Percentiles rank a stretch among this genome's conserved stretches.
phyloP scores from a whole-genome alignment of 2,797 vertebrate genomes.

The Sebastes matsubarae region DNA sequence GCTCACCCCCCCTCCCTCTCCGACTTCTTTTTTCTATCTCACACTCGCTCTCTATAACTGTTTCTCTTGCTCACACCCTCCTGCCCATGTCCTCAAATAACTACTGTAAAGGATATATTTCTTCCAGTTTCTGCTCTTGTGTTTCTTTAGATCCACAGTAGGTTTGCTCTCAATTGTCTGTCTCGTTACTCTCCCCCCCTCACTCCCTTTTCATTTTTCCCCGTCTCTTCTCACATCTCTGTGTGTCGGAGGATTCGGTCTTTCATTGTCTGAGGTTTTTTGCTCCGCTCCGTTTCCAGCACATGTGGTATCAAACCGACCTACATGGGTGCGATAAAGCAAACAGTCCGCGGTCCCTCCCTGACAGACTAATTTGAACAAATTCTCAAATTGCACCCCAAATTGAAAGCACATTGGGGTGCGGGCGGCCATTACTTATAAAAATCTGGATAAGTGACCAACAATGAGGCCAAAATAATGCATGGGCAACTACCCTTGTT shows the following conservation, averaged over 20 bases:
- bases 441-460: constrained; percentile 84
- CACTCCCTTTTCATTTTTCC: background rate
- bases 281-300: constrained; percentile 63
- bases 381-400: constrained; percentile 89
- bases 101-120: constrained; percentile 25
- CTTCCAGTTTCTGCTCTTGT: constrained; percentile 8
- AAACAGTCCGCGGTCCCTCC: constrained; percentile 82
- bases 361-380: constrained; percentile 88
- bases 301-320: constrained; percentile 84
- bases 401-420: constrained; percentile 89
- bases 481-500: constrained; percentile 71
- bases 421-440: constrained; percentile 80
- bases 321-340: constrained; percentile 83
- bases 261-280: constrained; percentile 69
- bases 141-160: constrained; percentile 11
- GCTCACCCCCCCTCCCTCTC: background rate
- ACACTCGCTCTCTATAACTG: constrained; percentile 25
- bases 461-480: constrained; percentile 76
- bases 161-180: constrained; percentile 15
- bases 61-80: constrained; percentile 40
- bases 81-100: constrained; percentile 42
- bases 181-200: background rate
- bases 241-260: constrained; percentile 51
- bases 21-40: background rate
- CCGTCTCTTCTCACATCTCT: constrained; percentile 36